Percentiles rank a stretch among this genome's conserved stretches.
phyloP scores from a whole-genome alignment of 2,888 invertebrate species.

The Cremastinae sp. region DNA sequence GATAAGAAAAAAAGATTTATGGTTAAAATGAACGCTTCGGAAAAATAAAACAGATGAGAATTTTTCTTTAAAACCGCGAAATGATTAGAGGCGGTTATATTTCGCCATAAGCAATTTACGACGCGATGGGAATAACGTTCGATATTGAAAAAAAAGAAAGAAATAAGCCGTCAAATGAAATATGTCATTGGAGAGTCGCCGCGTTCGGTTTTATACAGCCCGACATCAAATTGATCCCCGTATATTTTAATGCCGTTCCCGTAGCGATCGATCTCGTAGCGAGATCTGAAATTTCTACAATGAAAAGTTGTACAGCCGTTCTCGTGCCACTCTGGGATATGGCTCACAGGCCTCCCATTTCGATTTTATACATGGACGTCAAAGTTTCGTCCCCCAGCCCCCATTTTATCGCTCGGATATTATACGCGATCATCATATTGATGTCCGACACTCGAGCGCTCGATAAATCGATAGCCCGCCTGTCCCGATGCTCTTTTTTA shows the following conservation, averaged over 20 bases:
- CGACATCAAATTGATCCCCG: slow-evolving; percentile 18
- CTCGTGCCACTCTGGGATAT: slow-evolving; percentile 6
- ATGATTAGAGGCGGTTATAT: too few relatives aligned
- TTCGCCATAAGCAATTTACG: not conserved
- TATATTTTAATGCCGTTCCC: slow-evolving; percentile 4
- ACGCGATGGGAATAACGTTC: too few relatives aligned
- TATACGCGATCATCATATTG: slow-evolving; percentile 52
- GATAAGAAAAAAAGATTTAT: not conserved
- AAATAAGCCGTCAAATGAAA: slow-evolving; percentile 1
- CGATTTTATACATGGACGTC: slow-evolving; percentile 55
- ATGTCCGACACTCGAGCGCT: slow-evolving; percentile 54
- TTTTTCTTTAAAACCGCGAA: too few relatives aligned
- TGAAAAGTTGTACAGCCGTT: slow-evolving; percentile 20
- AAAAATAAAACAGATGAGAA: not conserved
- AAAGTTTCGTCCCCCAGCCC: slow-evolving; percentile 34
- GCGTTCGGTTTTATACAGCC: slow-evolving; percentile 7
- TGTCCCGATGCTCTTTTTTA: slow-evolving; percentile 19
- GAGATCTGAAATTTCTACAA: slow-evolving; percentile 6
- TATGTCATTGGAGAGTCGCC: not conserved
- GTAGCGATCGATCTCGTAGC: slow-evolving; percentile 12
- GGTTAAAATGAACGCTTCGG: not conserved
- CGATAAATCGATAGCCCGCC: slow-evolving; percentile 53
- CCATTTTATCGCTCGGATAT: slow-evolving; percentile 50
- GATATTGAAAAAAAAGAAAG: too few relatives aligned
- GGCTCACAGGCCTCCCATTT: slow-evolving; percentile 27